Evolutionary conservation across 1,140 invertebrate genomes (phyloP).

Genomic region (Hirudo medicinalis): DNA sequence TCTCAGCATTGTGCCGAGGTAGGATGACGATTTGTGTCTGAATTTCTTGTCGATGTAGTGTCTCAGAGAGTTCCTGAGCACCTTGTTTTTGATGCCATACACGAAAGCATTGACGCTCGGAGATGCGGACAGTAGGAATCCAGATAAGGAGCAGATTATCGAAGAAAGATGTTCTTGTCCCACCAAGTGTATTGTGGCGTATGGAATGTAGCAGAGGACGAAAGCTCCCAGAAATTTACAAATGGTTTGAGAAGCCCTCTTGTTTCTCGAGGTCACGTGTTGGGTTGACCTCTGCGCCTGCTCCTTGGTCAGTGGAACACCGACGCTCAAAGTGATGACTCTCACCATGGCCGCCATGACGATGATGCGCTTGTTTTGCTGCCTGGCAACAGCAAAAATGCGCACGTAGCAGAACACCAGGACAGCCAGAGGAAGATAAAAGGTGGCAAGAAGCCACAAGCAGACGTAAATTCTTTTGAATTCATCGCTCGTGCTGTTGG

Average conservation of each 20-base stretch:
- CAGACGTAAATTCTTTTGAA: conserved; percentile 3
- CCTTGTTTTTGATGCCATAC: conserved; percentile 61
- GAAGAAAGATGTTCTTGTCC: conserved; percentile 30
- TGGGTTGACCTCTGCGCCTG: conserved; percentile 1
- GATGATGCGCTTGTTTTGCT: conserved; percentile 14
- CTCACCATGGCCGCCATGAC: conserved; percentile 18
- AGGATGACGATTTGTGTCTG: conserved; percentile 10
- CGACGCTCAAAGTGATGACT: conserved; percentile 16
- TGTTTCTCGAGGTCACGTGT: conserved; percentile 60
- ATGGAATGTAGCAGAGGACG: conserved; percentile 90
- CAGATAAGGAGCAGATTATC: conserved; percentile 48
- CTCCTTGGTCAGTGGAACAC: conserved; percentile 14
- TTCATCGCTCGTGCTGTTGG: background rate
- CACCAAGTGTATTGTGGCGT: conserved; percentile 79
- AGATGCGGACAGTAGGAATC: conserved; percentile 52
- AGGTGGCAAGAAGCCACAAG: background rate
- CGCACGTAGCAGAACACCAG: conserved; percentile 12
- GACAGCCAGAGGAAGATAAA: conserved; percentile 14
- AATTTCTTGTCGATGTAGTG: conserved; percentile 64
- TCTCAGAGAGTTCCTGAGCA: conserved; percentile 52
- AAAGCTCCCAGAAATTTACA: conserved; percentile 94
- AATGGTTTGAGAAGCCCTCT: conserved; percentile 80
- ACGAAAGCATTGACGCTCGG: conserved; percentile 59
- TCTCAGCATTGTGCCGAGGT: background rate
- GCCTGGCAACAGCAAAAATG: conserved; percentile 10